Conservation (phyloP, 2,797 vertebrate genomes). For the Dipus sagitta region DNA sequence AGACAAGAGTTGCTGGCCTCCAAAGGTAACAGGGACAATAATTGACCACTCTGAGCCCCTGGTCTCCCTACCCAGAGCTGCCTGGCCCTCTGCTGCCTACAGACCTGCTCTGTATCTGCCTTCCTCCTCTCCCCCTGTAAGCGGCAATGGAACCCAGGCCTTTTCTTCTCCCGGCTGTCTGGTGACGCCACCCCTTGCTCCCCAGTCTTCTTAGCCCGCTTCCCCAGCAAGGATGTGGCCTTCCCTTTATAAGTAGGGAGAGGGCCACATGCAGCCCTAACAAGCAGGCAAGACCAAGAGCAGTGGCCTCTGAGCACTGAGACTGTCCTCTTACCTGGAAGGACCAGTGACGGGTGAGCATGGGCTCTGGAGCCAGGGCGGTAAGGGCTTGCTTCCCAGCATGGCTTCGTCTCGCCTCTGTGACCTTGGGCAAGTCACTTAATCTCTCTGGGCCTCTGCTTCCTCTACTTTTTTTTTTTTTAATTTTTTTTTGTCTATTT, state of each 20-base stretch:
- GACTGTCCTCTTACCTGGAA: background rate
- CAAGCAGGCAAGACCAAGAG: background rate
- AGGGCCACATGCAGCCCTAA: background rate
- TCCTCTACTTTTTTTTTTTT: background rate
- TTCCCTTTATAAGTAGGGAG: background rate
- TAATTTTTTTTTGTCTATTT: too few species aligned
- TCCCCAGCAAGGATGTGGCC: background rate
- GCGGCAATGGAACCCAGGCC: background rate
- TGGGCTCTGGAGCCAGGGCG: background rate
- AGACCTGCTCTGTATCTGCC: background rate
- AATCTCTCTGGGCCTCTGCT: background rate
- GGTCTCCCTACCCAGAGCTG: too few species aligned
- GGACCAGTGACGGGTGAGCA: accelerated
- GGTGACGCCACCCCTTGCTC: background rate
- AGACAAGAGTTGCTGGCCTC: background rate
- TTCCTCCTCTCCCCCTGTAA: background rate
- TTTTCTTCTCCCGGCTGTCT: background rate
- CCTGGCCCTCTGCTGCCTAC: background rate
- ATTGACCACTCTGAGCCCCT: too few species aligned
- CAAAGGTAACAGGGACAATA: background rate
- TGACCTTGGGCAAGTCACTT: background rate
- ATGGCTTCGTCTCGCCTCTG: background rate
- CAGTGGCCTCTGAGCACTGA: background rate
- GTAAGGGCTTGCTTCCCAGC: background rate
- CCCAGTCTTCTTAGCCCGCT: background rate